Base-by-base conservation (phyloP, 1,140 invertebrate genomes). In the Philaenus spumarius region DNA sequence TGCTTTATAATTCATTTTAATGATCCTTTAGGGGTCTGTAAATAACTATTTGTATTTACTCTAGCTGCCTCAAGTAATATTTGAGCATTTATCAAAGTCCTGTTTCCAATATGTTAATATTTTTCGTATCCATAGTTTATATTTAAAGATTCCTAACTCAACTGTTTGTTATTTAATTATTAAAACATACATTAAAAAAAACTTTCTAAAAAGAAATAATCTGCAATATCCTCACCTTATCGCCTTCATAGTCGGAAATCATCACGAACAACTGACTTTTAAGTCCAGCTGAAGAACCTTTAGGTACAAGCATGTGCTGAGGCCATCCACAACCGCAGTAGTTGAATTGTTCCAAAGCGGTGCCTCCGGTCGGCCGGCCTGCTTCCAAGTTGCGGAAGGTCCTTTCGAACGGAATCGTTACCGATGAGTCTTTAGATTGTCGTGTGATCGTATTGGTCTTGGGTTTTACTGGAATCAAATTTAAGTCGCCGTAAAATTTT, bases 261-360 rank as follows among this genome's bases (percentile, higher is more conserved):
- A 92, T 92, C 39, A 84, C 82, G 69, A 91, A 93, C 2, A 93
- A 69, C 53, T 88, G 80, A 67, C 83, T 82, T 0, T 74, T 71
- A 67, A 81, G 82, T 17, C 89, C 90, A 56, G 80, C 77, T 2
- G 77, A 69, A 3, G 71, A 81, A 22, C 90, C 90, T 71, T 84
- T 87, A 0, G 89, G 84, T 23, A 90, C 69, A 1, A 93, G 76
- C 83, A 93, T 82, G 68, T 93, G 88, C 45, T 90, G 82, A 1
- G 90, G 90, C 89, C 89, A 92, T 43, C 90, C 90, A 69, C 89
- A 93, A 34, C 89, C 88, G 71, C 90, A 92, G 77, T 86, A 88
- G 69, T 89, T 87, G 24, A 73, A 62, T 0, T 77, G 75, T 0
- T 69, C 68, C 0, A 50, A 19, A 0, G 43, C 39, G 22, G 66